These are phyloP conservation scores for Sturmia bella DNA, from an alignment of 2,888 invertebrate species.

Conservation along the genomic window DNA sequence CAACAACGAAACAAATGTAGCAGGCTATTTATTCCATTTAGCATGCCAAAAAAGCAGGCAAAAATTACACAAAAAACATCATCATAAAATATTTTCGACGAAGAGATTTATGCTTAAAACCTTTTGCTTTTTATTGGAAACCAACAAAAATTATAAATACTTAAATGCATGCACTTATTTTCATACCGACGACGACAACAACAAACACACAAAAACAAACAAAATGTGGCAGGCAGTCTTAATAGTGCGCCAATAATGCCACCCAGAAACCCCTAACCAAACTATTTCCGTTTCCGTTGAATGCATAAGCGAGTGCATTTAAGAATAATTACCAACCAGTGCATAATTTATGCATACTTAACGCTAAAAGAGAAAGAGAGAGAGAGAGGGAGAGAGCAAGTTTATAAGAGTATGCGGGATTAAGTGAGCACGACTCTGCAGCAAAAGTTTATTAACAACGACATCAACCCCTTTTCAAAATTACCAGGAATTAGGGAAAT, in stretches of 20 bases:
- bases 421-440: background rate
- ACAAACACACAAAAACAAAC: slow-evolving; percentile 1
- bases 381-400: background rate
- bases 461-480: slow-evolving; percentile 13
- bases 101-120: slow-evolving; percentile 59
- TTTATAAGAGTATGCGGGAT: background rate
- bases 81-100: slow-evolving; percentile 57
- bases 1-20: slow-evolving; percentile 23
- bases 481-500: slow-evolving; percentile 55
- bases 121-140: slow-evolving; percentile 66
- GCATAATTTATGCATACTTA: slow-evolving; percentile 70
- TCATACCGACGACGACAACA: background rate
- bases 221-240: background rate
- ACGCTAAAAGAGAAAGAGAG: background rate
- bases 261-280: slow-evolving; percentile 51
- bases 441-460: background rate
- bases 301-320: slow-evolving; percentile 69
- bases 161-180: slow-evolving; percentile 1
- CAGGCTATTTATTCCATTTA: slow-evolving; percentile 24
- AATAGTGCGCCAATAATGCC: slow-evolving; percentile 45
- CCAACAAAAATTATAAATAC: slow-evolving; percentile 60
- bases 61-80: background rate
- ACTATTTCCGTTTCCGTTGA: slow-evolving; percentile 64
- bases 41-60: background rate
- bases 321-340: slow-evolving; percentile 71